phyloP scores from a whole-genome alignment of 1,140 invertebrate species.

The Aphelinus certus region DNA sequence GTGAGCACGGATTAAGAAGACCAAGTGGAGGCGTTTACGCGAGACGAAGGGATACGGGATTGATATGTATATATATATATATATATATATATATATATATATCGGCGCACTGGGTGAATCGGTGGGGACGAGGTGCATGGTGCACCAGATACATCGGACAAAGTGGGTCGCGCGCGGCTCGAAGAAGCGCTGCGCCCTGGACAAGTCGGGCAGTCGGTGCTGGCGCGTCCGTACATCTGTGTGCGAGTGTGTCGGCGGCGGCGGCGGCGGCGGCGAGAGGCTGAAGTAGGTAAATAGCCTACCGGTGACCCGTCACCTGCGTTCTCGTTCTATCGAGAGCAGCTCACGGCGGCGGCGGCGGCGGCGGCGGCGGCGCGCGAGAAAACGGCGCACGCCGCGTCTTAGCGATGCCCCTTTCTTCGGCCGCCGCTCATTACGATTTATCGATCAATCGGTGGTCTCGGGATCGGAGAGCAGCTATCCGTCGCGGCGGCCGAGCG shows the following conservation, averaged over 20 bases:
- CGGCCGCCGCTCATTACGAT: too few relatives aligned
- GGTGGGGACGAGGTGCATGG: constrained; percentile 18
- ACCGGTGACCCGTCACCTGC: constrained; percentile 66
- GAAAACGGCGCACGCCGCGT: too few relatives aligned
- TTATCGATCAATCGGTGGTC: too few relatives aligned
- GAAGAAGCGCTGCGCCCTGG: constrained; percentile 18
- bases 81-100: neutral
- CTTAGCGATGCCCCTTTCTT: too few relatives aligned
- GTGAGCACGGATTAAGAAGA: neutral
- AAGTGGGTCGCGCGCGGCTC: constrained; percentile 41
- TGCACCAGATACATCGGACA: constrained; percentile 11
- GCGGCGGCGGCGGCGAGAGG: neutral
- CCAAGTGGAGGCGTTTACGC: neutral
- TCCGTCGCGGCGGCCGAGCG: too few relatives aligned
- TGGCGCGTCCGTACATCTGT: too few relatives aligned
- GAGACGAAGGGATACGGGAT: too few relatives aligned
- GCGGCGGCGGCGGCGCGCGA: neutral
- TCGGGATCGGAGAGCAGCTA: too few relatives aligned
- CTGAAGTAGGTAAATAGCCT: constrained; percentile 67
- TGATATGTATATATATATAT: neutral
- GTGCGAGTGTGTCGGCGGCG: neutral
- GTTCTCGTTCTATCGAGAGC: constrained; percentile 67
- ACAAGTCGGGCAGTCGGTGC: constrained; percentile 6
- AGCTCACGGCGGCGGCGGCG: constrained; percentile 37
- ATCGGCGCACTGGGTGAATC: constrained; percentile 20